phyloP scores from a whole-genome alignment of 2,113 vertebrate genomes.

The Gopherus flavomarginatus region DNA sequence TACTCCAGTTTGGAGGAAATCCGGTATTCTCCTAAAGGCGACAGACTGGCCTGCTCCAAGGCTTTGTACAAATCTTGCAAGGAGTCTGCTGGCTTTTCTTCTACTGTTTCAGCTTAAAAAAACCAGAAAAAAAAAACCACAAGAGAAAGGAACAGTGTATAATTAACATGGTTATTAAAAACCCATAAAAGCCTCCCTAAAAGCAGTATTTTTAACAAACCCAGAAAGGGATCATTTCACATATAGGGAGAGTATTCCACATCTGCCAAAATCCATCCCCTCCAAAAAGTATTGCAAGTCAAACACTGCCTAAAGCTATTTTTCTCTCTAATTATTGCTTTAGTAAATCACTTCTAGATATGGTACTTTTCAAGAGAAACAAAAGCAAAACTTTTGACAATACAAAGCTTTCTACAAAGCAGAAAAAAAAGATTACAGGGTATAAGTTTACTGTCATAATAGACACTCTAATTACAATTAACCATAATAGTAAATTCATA shows the following conservation, averaged over 20 bases:
- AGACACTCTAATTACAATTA: constrained; percentile 15
- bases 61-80: constrained; percentile 95
- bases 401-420: background rate
- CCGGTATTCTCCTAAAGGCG: constrained; percentile 88
- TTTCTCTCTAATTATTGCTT: background rate
- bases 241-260: background rate
- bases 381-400: constrained; percentile 6
- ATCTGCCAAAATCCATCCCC: background rate
- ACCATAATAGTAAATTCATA: constrained; percentile 1
- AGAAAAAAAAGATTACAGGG: background rate
- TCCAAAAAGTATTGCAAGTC: rapidly evolving
- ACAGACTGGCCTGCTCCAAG: constrained; percentile 93
- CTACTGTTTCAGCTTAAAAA: constrained; percentile 77
- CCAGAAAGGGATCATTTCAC: background rate
- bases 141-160: constrained; percentile 61
- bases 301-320: background rate
- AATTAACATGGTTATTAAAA: constrained; percentile 43
- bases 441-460: constrained; percentile 25
- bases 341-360: background rate
- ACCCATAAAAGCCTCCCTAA: background rate
- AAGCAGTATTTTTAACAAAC: constrained; percentile 13
- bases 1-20: constrained; percentile 93
- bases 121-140: background rate
- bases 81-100: constrained; percentile 89
- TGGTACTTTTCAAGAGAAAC: background rate